phyloP scores from a whole-genome alignment of 2,888 invertebrate species.

The Andrena bicolor region DNA sequence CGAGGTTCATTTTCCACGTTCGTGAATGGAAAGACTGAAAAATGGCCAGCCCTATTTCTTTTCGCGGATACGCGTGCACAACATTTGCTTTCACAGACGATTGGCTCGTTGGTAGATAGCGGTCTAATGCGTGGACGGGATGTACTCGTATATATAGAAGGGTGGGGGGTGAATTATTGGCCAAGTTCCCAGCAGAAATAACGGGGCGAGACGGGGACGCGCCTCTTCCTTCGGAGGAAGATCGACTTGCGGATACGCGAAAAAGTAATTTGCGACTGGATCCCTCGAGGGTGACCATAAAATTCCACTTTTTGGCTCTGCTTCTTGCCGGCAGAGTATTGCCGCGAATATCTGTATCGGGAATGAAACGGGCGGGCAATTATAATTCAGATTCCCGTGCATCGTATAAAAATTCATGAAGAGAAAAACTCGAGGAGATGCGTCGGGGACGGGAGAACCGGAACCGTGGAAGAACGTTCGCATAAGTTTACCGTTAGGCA shows the following conservation, averaged over 20 bases:
- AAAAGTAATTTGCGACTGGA: constrained; percentile 73
- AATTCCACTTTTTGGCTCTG: constrained; percentile 56
- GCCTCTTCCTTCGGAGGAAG: constrained; percentile 64
- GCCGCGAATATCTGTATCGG: constrained; percentile 36
- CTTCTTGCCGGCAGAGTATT: constrained; percentile 15
- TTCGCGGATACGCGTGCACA: constrained; percentile 30
- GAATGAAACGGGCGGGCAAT: constrained; percentile 38
- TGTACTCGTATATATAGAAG: constrained; percentile 15
- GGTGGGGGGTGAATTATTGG: constrained; percentile 68
- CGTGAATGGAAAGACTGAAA: constrained; percentile 40
- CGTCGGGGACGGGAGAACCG: constrained; percentile 21
- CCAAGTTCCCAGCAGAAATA: constrained; percentile 68
- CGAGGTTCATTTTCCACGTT: constrained; percentile 36
- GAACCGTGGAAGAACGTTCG: not conserved
- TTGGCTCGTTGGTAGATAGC: constrained; percentile 48
- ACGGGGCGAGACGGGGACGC: constrained; percentile 59
- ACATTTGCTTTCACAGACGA: constrained; percentile 63
- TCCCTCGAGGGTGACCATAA: constrained; percentile 60
- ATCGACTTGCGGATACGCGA: constrained; percentile 70
- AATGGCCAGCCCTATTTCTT: constrained; percentile 33
- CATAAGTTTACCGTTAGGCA: constrained; percentile 1
- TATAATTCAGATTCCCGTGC: constrained; percentile 43
- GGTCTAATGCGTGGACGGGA: constrained; percentile 48
- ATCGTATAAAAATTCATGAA: constrained; percentile 50
- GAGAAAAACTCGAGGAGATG: constrained; percentile 7